Conservation (phyloP, 1,140 invertebrate species). For the Pinna nobilis region DNA sequence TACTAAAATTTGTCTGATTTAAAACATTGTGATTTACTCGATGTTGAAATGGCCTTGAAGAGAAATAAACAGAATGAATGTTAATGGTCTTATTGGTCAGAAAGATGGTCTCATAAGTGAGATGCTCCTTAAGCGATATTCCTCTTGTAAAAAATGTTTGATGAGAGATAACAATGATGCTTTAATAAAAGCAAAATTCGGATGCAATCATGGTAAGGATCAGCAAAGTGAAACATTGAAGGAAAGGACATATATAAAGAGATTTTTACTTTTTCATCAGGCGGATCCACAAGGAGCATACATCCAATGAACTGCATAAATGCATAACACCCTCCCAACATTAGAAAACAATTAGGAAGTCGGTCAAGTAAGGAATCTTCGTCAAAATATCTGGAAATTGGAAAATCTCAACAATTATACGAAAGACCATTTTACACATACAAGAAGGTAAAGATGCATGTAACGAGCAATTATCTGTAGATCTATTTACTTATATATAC, state of each 20-base stretch:
- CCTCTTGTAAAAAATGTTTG: background rate
- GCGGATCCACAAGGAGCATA: constrained; percentile 58
- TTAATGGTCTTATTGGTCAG: background rate
- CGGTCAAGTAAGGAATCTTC: constrained; percentile 65
- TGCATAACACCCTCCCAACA: constrained; percentile 70
- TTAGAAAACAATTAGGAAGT: constrained; percentile 72
- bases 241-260: background rate
- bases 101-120: background rate
- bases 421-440: no score
- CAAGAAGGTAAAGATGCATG: no score
- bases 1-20: no score
- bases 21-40: no score
- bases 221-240: background rate
- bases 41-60: no score
- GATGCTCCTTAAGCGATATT: background rate
- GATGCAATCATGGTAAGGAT: background rate
- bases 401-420: background rate
- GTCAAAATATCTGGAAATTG: constrained; percentile 70
- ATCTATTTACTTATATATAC: no score
- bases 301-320: constrained; percentile 69
- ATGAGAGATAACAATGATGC: background rate
- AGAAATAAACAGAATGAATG: no score
- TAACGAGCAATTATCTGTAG: no score
- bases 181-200: background rate
- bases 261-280: constrained; percentile 13